Base-by-base conservation (phyloP, 1,140 invertebrate genomes). In the Drosophila funebris region DNA sequence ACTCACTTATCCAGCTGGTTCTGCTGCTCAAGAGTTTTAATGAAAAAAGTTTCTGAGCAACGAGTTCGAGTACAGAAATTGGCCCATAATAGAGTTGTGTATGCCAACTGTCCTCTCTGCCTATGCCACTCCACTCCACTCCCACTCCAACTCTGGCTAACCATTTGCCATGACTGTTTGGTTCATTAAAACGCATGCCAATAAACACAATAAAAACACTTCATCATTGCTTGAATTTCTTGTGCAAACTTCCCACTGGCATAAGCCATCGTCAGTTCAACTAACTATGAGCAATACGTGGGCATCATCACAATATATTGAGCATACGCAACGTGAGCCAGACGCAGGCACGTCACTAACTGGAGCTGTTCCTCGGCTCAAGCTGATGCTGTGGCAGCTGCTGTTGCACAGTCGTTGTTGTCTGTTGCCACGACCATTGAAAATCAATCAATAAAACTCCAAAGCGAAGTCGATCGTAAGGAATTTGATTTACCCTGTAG, bases 381-480 rank as follows among this genome's bases (percentile, higher is more conserved):
- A 22, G n/a, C 22, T 56, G 33, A 4, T 54, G 52, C 5, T 29
- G 36, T 4, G 37, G 24, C 22, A 20, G 50, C 37, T 18, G 29
- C 52, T 62, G 39, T n/a, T 58, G 60, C 50, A 53, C 22, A 46
- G 18, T 22, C 8, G 33, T 43, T 31, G 56, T 76, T 77, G 81
- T 74, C 76, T 75, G 70, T 68, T 81, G 27, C 54, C 50, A 52
- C 72, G 78, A 66, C 66, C 78, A 82, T 73, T 82, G 83, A 74
- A 82, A 87, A 87, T 87, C 83, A 87, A 87, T 87, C 82, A 87
- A 87, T 87, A 87, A 82, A 87, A 78, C 82, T 80, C 61, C 67
- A 54, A 54, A 48, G 71, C 83, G 41, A 82, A 87, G 78, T 87
- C 82, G 78, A 82, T 82, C 71, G 83, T 68, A 78, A 88, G 83